phyloP scores from a whole-genome alignment of 2,888 invertebrate genomes.

The Alloscopus bannaensis region DNA sequence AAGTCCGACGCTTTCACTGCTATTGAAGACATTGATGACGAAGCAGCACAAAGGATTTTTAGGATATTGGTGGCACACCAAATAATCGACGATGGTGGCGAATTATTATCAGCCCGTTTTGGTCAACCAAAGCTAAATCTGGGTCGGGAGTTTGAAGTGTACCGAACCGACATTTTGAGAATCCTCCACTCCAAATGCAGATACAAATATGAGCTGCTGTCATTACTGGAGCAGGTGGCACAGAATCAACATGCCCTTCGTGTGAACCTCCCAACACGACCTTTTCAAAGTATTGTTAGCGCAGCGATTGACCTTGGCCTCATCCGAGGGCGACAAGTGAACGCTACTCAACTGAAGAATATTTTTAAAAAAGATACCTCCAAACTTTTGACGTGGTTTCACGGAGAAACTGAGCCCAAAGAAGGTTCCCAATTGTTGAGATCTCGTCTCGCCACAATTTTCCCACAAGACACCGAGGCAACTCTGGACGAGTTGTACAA shows the following conservation, averaged over 20 bases:
- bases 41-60: neutral
- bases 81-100: neutral
- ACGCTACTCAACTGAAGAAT: too few relatives aligned
- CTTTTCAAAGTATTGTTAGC: neutral
- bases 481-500: neutral
- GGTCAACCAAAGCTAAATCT: neutral
- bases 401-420: neutral
- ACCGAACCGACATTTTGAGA: neutral
- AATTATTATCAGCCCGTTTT: neutral
- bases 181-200: conserved; percentile 7
- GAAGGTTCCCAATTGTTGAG: neutral
- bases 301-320: neutral
- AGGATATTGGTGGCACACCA: neutral
- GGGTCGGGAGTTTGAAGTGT: conserved; percentile 5
- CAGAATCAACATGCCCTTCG: neutral
- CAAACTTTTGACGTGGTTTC: too few relatives aligned
- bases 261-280: neutral
- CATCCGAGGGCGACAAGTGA: neutral
- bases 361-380: too few relatives aligned
- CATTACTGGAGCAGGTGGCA: neutral
- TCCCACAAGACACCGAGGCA: neutral
- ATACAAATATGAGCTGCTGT: conserved; percentile 15
- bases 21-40: neutral
- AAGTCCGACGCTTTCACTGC: neutral
- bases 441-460: neutral